Base-by-base conservation (phyloP, 2,888 invertebrate species). In the Hybos culiciformis region DNA sequence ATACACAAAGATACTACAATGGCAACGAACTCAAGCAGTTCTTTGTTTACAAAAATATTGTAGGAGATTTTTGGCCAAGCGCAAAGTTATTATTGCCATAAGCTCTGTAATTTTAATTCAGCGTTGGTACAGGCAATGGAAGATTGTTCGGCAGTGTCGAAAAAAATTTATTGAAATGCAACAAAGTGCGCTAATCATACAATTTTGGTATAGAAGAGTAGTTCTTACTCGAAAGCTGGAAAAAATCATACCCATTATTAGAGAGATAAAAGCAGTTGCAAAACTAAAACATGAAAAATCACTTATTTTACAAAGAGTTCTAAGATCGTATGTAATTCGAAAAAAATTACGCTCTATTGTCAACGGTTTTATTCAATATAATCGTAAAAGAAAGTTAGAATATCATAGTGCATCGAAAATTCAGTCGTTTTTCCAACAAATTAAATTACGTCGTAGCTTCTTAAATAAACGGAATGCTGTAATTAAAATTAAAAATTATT, bases 21-120 rank as follows among this genome's bases (percentile, higher is more conserved):
- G 60, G 48, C 55, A 60, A 48, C 55, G 65, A 17, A 66, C 58
- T 19, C 46, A 52, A 21, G 64, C 65, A 0, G 62, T 56, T 3
- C 52, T 71, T 7, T 55, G 61, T 18, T 46, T 76, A 4, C 78
- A 78, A 53, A 62, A 68, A 36, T 56, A 62, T 17, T 68, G 61
- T 48, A 69, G 72, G 36, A 64, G 70, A 7, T 66, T 64, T 47
- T 55, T 65, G 52, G 63, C 62, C 4, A 68, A 67, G 8, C 54
- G 57, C 19, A 54, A 62, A 17, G 74, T 69, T 46, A 46, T 52
- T 29, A 54, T 54, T 4, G 60, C 56, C 36, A 54, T 59, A 17
- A 56, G 67, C 11, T 62, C 67, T 20, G 56, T 70, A 12, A 19
- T 60, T 2, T 15, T n/a, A 7, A 56, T 78, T 37, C 79, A 80